These are phyloP conservation scores for Chaetodon trifascialis DNA, from an alignment of 2,113 vertebrate species.

Conservation along the genomic window DNA sequence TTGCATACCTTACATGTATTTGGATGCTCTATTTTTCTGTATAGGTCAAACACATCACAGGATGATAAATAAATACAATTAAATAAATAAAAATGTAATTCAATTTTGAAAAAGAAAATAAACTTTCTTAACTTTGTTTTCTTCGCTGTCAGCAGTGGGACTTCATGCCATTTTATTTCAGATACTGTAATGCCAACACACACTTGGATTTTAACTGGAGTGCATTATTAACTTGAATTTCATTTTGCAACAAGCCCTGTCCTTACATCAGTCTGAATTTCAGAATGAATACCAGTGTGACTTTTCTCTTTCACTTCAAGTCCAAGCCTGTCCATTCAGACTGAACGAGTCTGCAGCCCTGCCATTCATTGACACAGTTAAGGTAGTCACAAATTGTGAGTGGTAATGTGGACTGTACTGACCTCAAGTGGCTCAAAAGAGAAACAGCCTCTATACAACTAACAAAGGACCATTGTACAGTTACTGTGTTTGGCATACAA, in stretches of 20 bases:
- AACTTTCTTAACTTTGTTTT: background rate
- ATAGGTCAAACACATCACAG: background rate
- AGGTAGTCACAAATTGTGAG: background rate
- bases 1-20: too few relatives aligned
- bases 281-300: background rate
- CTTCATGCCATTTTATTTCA: background rate
- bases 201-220: background rate
- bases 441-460: conserved; percentile 22
- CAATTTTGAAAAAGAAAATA: background rate
- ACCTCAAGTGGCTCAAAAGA: conserved; percentile 66
- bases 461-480: conserved; percentile 73
- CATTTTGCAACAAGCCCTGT: background rate
- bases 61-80: too few relatives aligned
- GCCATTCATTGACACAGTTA: conserved; percentile 35
- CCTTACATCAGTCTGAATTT: background rate
- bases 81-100: background rate
- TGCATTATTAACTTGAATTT: background rate
- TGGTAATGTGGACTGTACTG: conserved; percentile 57
- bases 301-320: conserved; percentile 16
- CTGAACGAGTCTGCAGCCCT: background rate
- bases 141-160: too few relatives aligned
- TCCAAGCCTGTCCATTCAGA: conserved; percentile 29
- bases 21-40: background rate
- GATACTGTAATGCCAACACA: background rate
- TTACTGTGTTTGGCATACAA: conserved; percentile 47